phyloP scores from a whole-genome alignment of 2,888 invertebrate genomes.

The Sylvicola cinctus region DNA sequence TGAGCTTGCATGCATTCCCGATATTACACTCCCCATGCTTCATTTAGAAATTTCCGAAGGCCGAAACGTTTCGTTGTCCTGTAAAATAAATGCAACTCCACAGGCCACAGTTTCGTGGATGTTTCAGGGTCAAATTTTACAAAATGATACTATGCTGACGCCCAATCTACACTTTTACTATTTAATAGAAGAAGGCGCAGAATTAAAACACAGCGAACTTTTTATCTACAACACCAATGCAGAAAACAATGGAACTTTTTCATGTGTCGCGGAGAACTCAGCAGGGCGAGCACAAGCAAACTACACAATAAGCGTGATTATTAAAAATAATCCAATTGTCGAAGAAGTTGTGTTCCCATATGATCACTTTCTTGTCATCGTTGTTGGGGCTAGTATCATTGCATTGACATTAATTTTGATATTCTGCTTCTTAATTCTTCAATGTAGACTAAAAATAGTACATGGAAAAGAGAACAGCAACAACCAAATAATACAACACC shows the following conservation, averaged over 20 bases:
- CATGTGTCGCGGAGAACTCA: constrained; percentile 67
- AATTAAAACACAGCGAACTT: constrained; percentile 57
- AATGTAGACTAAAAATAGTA: constrained; percentile 24
- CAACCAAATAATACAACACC: constrained; percentile 1
- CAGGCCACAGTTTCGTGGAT: constrained; percentile 67
- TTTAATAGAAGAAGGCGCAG: constrained; percentile 48
- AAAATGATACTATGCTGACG: constrained; percentile 49
- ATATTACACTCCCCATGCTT: constrained; percentile 51
- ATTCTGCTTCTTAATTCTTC: constrained; percentile 42
- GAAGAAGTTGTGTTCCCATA: constrained; percentile 46
- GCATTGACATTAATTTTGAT: constrained; percentile 41
- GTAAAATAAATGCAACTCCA: constrained; percentile 61
- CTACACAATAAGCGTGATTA: constrained; percentile 55
- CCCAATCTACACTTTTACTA: constrained; percentile 46
- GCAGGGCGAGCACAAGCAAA: constrained; percentile 64
- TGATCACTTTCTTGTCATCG: constrained; percentile 47
- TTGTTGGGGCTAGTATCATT: constrained; percentile 40
- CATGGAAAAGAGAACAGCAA: constrained; percentile 14
- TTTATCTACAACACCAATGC: constrained; percentile 55
- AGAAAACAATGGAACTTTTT: constrained; percentile 69
- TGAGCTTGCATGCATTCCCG: constrained; percentile 66
- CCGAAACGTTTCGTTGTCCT: constrained; percentile 59
- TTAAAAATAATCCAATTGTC: constrained; percentile 49
- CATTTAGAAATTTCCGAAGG: constrained; percentile 61
- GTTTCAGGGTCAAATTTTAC: constrained; percentile 60